Percentiles rank a stretch among this genome's conserved stretches.
These are phyloP conservation scores for Orientallactaga sibirica DNA, from an alignment of 2,797 vertebrate genomes.

Conservation along the genomic window DNA sequence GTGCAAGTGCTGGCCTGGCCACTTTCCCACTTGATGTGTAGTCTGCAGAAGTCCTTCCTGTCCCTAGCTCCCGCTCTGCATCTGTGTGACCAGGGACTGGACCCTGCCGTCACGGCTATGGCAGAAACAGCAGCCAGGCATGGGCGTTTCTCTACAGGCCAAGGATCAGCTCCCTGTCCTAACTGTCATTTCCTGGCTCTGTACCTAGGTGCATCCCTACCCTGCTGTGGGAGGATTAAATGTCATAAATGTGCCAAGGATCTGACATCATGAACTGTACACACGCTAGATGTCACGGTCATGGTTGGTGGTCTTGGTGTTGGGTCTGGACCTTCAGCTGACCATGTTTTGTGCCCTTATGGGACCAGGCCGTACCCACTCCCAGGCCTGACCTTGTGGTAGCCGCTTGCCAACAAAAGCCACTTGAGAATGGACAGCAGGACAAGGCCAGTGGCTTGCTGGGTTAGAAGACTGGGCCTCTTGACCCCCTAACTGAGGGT, in stretches of 20 bases:
- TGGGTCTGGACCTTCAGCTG: background rate
- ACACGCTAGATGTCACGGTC: background rate
- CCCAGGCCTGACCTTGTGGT: background rate
- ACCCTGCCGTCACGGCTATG: background rate
- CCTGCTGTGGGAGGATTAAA: background rate
- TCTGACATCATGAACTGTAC: background rate
- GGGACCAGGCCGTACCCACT: background rate
- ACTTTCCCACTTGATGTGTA: background rate
- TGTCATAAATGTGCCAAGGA: accelerated
- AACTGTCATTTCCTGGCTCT: background rate
- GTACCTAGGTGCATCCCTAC: too few species aligned
- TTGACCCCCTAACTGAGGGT: background rate
- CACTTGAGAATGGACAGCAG: accelerated
- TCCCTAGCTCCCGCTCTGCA: background rate
- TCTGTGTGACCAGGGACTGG: background rate
- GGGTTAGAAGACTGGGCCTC: background rate
- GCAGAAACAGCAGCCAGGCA: background rate
- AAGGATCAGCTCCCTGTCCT: background rate
- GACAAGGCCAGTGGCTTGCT: background rate
- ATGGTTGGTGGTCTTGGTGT: background rate
- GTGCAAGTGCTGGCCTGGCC: background rate
- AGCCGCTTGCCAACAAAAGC: background rate
- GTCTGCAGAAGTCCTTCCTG: background rate
- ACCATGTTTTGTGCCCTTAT: background rate
- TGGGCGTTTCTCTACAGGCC: background rate